Percentiles rank a stretch among this genome's conserved stretches.
Evolutionary conservation across 2,888 invertebrate genomes (phyloP).

Genomic region (Ceraclea dissimilis): DNA sequence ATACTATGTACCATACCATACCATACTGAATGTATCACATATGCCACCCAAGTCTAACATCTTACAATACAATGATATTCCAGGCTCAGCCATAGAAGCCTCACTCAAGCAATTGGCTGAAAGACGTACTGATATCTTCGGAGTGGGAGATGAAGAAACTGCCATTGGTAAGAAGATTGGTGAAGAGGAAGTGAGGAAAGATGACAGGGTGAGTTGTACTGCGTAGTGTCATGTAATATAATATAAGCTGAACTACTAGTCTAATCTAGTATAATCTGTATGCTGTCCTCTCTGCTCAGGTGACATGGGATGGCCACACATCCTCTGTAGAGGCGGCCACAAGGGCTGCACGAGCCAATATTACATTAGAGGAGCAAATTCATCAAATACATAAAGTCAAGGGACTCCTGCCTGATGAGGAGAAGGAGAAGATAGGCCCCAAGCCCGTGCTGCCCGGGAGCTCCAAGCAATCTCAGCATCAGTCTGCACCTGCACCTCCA

Average conservation of each 20-base stretch:
- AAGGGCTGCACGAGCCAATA: constrained; percentile 87
- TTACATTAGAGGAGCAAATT: constrained; percentile 94
- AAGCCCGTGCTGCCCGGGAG: constrained; percentile 55
- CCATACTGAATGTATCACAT: too few relatives aligned
- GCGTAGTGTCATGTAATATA: neutral
- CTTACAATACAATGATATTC: too few relatives aligned
- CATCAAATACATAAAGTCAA: constrained; percentile 96
- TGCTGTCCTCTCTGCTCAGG: constrained; percentile 34
- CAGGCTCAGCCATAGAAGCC: constrained; percentile 86
- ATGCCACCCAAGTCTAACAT: too few relatives aligned
- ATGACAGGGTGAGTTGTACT: constrained; percentile 52
- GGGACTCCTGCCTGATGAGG: constrained; percentile 88
- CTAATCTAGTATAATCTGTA: too few relatives aligned
- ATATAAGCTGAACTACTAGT: too few relatives aligned
- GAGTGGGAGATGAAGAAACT: constrained; percentile 97
- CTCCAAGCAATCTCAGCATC: constrained; percentile 3
- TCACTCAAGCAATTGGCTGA: constrained; percentile 94
- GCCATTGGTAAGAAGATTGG: constrained; percentile 98
- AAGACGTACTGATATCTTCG: constrained; percentile 99
- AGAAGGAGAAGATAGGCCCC: constrained; percentile 95
- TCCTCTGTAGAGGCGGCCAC: constrained; percentile 95
- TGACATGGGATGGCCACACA: constrained; percentile 98
- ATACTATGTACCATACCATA: too few relatives aligned
- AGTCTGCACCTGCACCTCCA: constrained; percentile 16
- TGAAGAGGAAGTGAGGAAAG: constrained; percentile 76